Base-by-base conservation (phyloP, 1,140 invertebrate genomes). In the Polyergus mexicanus region DNA sequence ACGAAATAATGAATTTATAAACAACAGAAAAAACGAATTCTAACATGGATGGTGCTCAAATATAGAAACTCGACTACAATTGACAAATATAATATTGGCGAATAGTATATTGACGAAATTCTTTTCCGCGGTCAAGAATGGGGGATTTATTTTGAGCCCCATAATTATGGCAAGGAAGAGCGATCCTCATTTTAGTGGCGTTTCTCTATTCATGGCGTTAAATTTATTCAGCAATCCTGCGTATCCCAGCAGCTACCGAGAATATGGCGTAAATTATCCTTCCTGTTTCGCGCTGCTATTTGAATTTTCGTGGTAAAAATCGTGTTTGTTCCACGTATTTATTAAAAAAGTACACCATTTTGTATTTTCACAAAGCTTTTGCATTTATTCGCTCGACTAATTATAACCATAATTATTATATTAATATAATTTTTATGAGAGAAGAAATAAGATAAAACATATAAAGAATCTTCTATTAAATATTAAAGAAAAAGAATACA, bases 291-390 rank as follows among this genome's bases (percentile, higher is more conserved):
- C 84, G 22, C 63, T 51, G 22, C 58, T 19, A 86, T 72, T 63
- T 44, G 56, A 62, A 84, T 87, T 87, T 88, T 78, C 47, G 38
- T 65, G n/a, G n/a, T n/a, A n/a, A 78, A 88, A 88, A n/a, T 38
- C 62, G 44, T 28, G 54, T 28, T 41, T 56, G 35, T 81, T 81
- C 62, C 85, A 85, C 69, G 60, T 75, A 58, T 75, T 75, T 60
- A 60, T 75, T 75, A 54, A 35, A 11, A 60, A 11, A 60, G 76
- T 66, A 38, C 11, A 32, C 32, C 32, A 51, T 28, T 19, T 60
- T 75, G 76, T 68, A 56, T 75, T 83, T 87, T 84, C 58, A 62
- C 77, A 74, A 78, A 28, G 11, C 22, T 51, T 16, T 65, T 19
- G n/a, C 22, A 66, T 78, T 66, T 35, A 66, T 78, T 44, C 13